Evolutionary conservation across 1,140 invertebrate genomes (phyloP), one percentile per base, ranked within the genome.

Genomic region (Drosophila tani): DNA sequence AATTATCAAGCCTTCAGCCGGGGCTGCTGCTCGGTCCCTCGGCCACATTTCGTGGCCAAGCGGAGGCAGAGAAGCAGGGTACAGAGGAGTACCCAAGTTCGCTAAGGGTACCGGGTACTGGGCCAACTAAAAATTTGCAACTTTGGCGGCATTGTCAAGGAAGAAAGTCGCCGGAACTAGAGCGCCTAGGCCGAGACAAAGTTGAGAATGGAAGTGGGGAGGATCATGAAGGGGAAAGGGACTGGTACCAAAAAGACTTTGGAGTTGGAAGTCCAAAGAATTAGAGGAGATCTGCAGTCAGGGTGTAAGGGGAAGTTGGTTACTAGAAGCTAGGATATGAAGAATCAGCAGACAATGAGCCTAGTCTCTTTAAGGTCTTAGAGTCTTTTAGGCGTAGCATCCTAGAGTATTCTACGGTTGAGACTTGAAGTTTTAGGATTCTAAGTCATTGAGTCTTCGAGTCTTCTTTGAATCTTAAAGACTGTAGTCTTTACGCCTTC

Each of bases 161-260:
- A 85, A 82, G 83, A 82, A 82, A 87, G 80, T 79, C 35, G 35
- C 64, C 67, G 66, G 46, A 88, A 88, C 81, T 88, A 90, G 85
- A 88, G 84, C 84, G 84, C 67, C 81, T 85, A 88, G 80, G 40
- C 73, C 46, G 46, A 40, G 62, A 29, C 46, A 57, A 45, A 62
- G 55, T 35, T 40, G 17, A 24, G 1, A 21, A 4, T 40, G 35
- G 14, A 24, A 24, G 35, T 15, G 14, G 19, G 8, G 5, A 38
- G 5, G 21, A 19, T 2, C 17, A 17, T 32, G 29, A 15, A 49
- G 53, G 1, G 53, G n/a, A n/a, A 6, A 6, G 35, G 19, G 17
- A 38, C 32, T 12, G 5, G 4, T 2, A 21, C 5, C 19, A 41
- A 49, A n/a, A 21, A 32, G 27, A 14, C 8, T 19, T 29, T 24